A percentile compares a stretch with the other conserved stretches of the same genome.
Evolutionary conservation across 1,140 invertebrate genomes (phyloP).

Genomic region (Lerema accius): DNA sequence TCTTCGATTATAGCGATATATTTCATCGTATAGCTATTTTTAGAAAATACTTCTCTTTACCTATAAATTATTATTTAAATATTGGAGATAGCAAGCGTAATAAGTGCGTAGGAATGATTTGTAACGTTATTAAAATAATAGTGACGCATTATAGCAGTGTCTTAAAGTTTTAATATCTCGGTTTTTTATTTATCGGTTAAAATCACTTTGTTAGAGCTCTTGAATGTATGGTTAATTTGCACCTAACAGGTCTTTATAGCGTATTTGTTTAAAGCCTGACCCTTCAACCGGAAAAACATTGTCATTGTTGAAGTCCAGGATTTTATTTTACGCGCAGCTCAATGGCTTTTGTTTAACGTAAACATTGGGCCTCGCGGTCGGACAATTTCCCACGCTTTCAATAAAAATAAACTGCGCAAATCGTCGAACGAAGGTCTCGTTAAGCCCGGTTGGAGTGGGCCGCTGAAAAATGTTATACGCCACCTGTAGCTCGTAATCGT

Average conservation of each 20-base stretch:
- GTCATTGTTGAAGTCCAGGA: constrained; percentile 1
- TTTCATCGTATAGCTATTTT: not conserved
- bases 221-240: no score
- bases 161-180: no score
- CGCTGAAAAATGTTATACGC: constrained; percentile 80
- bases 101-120: no score
- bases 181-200: no score
- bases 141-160: no score
- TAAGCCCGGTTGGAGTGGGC: constrained; percentile 61
- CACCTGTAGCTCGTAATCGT: constrained; percentile 79
- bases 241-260: no score
- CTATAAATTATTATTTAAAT: no score
- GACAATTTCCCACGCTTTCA: constrained; percentile 60
- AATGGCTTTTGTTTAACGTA: constrained; percentile 32
- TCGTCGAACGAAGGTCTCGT: constrained; percentile 59
- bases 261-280: no score
- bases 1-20: constrained; percentile 23
- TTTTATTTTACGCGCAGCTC: constrained; percentile 18
- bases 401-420: constrained; percentile 72
- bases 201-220: no score
- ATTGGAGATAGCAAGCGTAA: no score
- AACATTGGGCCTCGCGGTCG: constrained; percentile 29
- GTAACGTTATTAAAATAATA: no score
- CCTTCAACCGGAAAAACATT: no score
- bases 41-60: constrained; percentile 4